Conservation (phyloP, 2,113 vertebrate genomes). For the Rhodinocichla rosea region DNA sequence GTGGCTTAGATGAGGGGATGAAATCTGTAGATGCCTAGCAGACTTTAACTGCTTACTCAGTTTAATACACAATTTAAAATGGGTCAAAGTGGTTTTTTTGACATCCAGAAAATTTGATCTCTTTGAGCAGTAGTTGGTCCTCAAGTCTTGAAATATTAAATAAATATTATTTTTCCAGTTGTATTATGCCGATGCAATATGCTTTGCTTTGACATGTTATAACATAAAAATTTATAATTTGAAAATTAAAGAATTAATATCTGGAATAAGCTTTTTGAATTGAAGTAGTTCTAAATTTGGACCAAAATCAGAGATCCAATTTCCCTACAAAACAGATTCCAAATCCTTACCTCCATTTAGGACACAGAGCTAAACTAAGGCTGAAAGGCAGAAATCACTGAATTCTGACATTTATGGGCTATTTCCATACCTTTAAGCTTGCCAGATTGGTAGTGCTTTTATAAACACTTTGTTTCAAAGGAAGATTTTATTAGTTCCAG, state of each 20-base stretch:
- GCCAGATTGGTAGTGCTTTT: neutral
- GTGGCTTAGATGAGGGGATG: neutral
- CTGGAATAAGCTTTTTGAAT: neutral
- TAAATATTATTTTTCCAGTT: neutral
- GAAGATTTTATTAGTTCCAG: neutral
- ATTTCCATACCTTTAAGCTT: neutral
- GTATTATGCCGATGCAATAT: neutral
- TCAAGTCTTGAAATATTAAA: neutral
- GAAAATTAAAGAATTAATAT: neutral
- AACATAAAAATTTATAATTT: neutral
- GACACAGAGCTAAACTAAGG: neutral
- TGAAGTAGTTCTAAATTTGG: neutral
- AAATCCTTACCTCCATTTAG: neutral
- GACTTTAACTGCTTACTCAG: neutral
- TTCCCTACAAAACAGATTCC: neutral
- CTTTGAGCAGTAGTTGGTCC: neutral
- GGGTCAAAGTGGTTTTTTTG: neutral
- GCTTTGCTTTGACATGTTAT: neutral
- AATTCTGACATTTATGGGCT: neutral
- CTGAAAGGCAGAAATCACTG: neutral
- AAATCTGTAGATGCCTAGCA: neutral
- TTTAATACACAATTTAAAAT: neutral
- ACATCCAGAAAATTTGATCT: neutral
- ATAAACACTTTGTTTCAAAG: neutral
- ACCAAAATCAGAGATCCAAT: neutral